These are phyloP conservation scores for Drosophila kurseongensis DNA, from an alignment of 1,140 invertebrate genomes.

Conservation along the genomic window DNA sequence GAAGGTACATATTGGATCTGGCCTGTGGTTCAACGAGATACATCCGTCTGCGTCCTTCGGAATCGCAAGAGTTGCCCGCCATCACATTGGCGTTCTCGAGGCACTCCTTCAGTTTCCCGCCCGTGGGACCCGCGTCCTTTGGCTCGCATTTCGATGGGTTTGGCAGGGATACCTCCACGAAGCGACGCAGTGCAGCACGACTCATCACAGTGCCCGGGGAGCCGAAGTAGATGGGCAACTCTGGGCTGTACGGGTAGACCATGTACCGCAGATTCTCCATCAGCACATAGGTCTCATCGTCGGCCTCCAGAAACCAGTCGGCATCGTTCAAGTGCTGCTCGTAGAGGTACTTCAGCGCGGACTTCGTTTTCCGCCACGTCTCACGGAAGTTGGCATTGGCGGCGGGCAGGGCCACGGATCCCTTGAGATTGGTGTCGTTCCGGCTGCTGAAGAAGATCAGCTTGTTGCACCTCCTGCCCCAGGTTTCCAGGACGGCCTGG, in stretches of 20 bases:
- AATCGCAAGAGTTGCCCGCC: slow-evolving; percentile 4
- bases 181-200: slow-evolving; percentile 86
- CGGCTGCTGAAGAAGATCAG: slow-evolving; percentile 94
- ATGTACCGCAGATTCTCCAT: slow-evolving; percentile 96
- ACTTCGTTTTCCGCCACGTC: slow-evolving; percentile 97
- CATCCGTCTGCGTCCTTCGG: slow-evolving; percentile 13
- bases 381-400: slow-evolving; percentile 95
- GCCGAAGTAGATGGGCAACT: slow-evolving; percentile 93
- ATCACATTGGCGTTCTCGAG: slow-evolving; percentile 11
- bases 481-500: slow-evolving; percentile 95
- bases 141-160: slow-evolving; percentile 14
- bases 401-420: slow-evolving; percentile 89
- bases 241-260: slow-evolving; percentile 89
- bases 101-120: slow-evolving; percentile 11
- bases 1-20: background rate
- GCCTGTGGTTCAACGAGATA: slow-evolving; percentile 14
- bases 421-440: slow-evolving; percentile 87
- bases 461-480: slow-evolving; percentile 96
- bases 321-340: slow-evolving; percentile 91
- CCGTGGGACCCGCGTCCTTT: slow-evolving; percentile 2
- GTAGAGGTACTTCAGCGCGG: slow-evolving; percentile 94
- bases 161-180: slow-evolving; percentile 9
- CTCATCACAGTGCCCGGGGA: slow-evolving; percentile 96
- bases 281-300: slow-evolving; percentile 96
- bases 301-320: slow-evolving; percentile 97